These are phyloP conservation scores for Sesia apiformis DNA, from an alignment of 2,888 invertebrate species.

Conservation along the genomic window DNA sequence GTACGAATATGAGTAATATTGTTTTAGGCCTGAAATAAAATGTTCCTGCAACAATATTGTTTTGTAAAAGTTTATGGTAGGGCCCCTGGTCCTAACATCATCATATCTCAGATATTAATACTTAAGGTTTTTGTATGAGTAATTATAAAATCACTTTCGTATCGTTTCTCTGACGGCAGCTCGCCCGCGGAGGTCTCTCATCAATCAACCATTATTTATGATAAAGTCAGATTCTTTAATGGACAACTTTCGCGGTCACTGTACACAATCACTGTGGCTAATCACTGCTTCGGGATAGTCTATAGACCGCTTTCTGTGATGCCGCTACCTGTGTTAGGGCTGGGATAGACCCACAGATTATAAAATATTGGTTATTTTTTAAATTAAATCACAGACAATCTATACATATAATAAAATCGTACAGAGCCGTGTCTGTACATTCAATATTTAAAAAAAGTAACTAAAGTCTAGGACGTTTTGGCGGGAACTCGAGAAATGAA, in stretches of 20 bases:
- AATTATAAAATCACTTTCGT: constrained; percentile 50
- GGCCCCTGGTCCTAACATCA: too few relatives aligned
- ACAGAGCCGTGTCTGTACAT: too few relatives aligned
- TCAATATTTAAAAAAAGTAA: too few relatives aligned
- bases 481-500: too few relatives aligned
- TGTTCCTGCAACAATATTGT: too few relatives aligned
- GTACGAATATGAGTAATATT: too few relatives aligned
- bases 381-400: too few relatives aligned
- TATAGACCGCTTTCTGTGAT: constrained; percentile 12
- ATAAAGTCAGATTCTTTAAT: constrained; percentile 42
- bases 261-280: constrained; percentile 30
- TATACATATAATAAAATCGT: too few relatives aligned
- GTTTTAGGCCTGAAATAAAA: too few relatives aligned
- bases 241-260: constrained; percentile 49
- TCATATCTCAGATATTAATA: too few relatives aligned
- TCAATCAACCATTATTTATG: constrained; percentile 44
- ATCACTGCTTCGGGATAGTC: constrained; percentile 16
- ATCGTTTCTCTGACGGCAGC: constrained; percentile 43
- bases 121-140: not conserved
- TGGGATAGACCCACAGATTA: not conserved
- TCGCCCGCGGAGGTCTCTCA: constrained; percentile 20
- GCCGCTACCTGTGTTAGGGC: constrained; percentile 10
- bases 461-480: too few relatives aligned
- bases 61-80: too few relatives aligned
- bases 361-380: not conserved